Evolutionary conservation across 2,888 invertebrate genomes (phyloP).

Genomic region (Ophonus ardosiacus): DNA sequence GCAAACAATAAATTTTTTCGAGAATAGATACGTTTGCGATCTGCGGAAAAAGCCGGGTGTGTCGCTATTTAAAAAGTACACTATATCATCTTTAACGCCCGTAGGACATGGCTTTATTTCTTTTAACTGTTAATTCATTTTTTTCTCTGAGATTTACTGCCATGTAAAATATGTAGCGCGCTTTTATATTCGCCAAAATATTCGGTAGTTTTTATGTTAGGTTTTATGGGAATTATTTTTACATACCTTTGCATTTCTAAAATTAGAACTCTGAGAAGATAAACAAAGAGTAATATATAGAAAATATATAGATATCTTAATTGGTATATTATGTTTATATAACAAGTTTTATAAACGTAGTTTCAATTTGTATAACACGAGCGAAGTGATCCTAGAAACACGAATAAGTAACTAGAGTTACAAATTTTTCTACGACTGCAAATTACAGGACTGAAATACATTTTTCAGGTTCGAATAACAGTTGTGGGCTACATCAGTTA

Average conservation of each 20-base stretch:
- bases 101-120: conserved; percentile 33
- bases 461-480: too few species aligned
- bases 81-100: conserved; percentile 29
- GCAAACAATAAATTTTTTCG: conserved; percentile 45
- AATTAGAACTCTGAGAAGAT: not conserved
- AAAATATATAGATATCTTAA: too few species aligned
- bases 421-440: too few species aligned
- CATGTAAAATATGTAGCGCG: conserved; percentile 28
- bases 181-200: conserved; percentile 21
- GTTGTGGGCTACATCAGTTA: too few species aligned
- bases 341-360: too few species aligned
- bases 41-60: conserved; percentile 44
- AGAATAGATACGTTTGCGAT: conserved; percentile 34
- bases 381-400: too few species aligned
- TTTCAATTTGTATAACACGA: too few species aligned
- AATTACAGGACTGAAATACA: too few species aligned
- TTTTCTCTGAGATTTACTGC: conserved; percentile 40
- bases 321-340: too few species aligned
- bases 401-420: too few species aligned
- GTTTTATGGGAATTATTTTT: not conserved
- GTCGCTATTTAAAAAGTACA: conserved; percentile 38
- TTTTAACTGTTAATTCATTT: conserved; percentile 40
- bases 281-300: not conserved
- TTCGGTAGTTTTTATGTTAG: not conserved
- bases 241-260: not conserved